Percentiles rank a stretch among this genome's conserved stretches.
phyloP scores from a whole-genome alignment of 2,888 invertebrate genomes.

The Drosophila pegasa region DNA sequence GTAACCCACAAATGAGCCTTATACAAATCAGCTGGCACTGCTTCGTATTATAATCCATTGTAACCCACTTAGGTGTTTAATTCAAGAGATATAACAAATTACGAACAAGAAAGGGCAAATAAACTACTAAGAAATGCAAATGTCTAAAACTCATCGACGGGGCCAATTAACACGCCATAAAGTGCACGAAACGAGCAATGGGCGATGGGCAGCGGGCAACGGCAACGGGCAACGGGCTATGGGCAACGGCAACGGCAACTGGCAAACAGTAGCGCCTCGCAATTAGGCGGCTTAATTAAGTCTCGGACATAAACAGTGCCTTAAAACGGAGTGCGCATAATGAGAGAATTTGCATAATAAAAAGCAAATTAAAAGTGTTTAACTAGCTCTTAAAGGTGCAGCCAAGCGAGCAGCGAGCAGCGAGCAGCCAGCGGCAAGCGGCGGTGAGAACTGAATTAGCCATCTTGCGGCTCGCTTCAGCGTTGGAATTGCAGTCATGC shows the following conservation, averaged over 20 bases:
- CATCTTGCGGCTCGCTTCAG: slow-evolving; percentile 17
- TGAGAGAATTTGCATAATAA: slow-evolving; percentile 73
- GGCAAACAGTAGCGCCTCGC: slow-evolving; percentile 70
- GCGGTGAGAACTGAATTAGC: slow-evolving; percentile 39
- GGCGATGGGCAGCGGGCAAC: slow-evolving; percentile 10
- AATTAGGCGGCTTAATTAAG: slow-evolving; percentile 71
- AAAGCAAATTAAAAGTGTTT: slow-evolving; percentile 62
- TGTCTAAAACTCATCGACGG: slow-evolving; percentile 32
- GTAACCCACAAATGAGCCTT: neutral
- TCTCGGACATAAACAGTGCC: slow-evolving; percentile 49
- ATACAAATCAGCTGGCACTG: neutral
- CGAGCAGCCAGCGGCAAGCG: too few relatives aligned
- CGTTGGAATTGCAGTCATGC: slow-evolving; percentile 30
- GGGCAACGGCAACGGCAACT: slow-evolving; percentile 21
- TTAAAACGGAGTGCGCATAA: slow-evolving; percentile 54
- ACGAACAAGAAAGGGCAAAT: neutral
- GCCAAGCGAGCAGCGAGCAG: slow-evolving; percentile 30
- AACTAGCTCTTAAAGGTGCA: slow-evolving; percentile 52
- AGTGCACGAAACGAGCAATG: slow-evolving; percentile 39
- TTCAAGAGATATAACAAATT: slow-evolving; percentile 8
- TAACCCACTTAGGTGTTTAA: slow-evolving; percentile 27
- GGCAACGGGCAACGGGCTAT: neutral
- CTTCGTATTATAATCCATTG: slow-evolving; percentile 24
- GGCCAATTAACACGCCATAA: slow-evolving; percentile 69
- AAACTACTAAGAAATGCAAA: slow-evolving; percentile 14